Evolutionary conservation across 2,113 vertebrate species (phyloP).

Genomic region (Procavia capensis): DNA sequence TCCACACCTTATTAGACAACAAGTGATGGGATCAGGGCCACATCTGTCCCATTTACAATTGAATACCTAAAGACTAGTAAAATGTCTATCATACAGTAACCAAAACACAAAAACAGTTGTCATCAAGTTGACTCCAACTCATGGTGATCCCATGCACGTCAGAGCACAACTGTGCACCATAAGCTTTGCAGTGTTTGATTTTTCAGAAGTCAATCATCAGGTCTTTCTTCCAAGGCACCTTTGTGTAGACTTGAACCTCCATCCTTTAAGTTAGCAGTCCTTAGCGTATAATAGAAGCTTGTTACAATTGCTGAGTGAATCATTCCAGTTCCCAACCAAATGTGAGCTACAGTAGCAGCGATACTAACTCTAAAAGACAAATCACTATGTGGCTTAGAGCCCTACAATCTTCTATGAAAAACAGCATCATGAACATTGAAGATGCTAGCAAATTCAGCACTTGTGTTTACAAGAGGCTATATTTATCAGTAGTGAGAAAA

Average conservation of each 20-base stretch:
- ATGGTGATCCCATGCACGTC: too few relatives aligned
- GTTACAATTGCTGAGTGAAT: background rate
- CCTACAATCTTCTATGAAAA: background rate
- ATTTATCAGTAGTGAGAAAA: background rate
- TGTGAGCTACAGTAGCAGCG: background rate
- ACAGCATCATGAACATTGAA: background rate
- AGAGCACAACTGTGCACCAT: too few relatives aligned
- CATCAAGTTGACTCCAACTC: too few relatives aligned
- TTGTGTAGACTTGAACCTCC: too few relatives aligned
- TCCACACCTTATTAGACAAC: background rate
- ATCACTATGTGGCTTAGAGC: background rate
- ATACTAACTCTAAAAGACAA: background rate
- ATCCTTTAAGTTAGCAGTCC: too few relatives aligned
- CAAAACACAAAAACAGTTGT: too few relatives aligned
- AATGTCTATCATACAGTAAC: too few relatives aligned
- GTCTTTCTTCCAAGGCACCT: too few relatives aligned
- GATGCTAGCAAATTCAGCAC: background rate
- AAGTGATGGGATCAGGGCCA: too few relatives aligned
- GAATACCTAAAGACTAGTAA: background rate
- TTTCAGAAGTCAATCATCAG: too few relatives aligned
- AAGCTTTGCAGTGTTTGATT: too few relatives aligned
- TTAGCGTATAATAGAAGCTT: too few relatives aligned
- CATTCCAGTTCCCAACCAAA: background rate
- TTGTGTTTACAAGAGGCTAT: background rate
- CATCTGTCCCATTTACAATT: fast-evolving